Evolutionary conservation across 2,797 vertebrate species (phyloP).

Genomic region (Tokudaia tokunoshimensis): DNA sequence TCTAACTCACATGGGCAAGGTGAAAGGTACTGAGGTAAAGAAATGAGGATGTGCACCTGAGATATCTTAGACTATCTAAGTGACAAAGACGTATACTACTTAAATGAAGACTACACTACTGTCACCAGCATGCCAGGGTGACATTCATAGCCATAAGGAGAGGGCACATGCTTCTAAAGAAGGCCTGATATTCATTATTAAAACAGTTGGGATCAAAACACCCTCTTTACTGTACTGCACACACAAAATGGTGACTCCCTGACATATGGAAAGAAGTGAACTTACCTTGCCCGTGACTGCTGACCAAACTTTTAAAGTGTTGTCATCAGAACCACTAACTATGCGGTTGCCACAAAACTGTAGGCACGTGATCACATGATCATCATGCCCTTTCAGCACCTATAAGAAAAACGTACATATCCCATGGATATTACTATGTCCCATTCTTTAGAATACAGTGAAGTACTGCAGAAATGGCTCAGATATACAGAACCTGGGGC

Average conservation of each 20-base stretch:
- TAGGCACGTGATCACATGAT: conserved; percentile 99
- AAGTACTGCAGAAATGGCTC: not conserved
- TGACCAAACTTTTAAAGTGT: conserved; percentile 99
- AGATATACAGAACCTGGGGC: not conserved
- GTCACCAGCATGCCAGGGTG: conserved; percentile 60
- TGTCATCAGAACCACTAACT: conserved; percentile 99
- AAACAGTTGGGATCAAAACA: conserved; percentile 21
- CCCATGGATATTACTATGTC: not conserved
- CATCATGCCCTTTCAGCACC: conserved; percentile 99
- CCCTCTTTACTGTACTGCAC: not conserved
- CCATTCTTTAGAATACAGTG: conserved; percentile 24
- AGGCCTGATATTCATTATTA: conserved; percentile 18
- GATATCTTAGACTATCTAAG: conserved; percentile 76
- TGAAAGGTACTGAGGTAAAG: conserved; percentile 36
- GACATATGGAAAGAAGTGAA: not conserved
- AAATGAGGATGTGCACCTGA: conserved; percentile 72
- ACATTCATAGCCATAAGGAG: conserved; percentile 63
- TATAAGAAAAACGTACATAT: conserved; percentile 80
- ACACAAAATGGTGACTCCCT: not conserved
- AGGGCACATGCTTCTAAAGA: conserved; percentile 3
- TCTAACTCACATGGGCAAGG: conserved; percentile 62
- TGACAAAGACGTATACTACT: conserved; percentile 74
- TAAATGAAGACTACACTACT: conserved; percentile 74
- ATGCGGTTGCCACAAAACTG: conserved; percentile 99
- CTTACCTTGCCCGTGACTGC: conserved; percentile 99